Conservation (phyloP, 2,888 invertebrate species). For the Oasisia sp. region DNA sequence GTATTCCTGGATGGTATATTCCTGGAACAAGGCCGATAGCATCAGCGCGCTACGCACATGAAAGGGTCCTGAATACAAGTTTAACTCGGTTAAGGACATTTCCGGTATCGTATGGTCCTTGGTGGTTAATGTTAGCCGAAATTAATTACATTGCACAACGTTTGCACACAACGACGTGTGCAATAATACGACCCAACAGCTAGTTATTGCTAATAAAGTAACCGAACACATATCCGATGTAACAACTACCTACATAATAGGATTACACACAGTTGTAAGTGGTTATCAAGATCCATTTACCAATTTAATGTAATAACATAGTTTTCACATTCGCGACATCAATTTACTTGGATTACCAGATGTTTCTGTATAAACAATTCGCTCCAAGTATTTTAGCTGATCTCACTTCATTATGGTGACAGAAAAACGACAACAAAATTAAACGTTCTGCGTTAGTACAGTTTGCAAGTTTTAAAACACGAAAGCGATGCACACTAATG, state of each 20-base stretch:
- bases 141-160: not conserved
- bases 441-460: too few relatives aligned
- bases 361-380: too few relatives aligned
- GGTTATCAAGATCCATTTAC: not conserved
- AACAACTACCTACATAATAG: not conserved
- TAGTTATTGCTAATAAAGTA: not conserved
- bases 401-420: too few relatives aligned
- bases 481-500: too few relatives aligned
- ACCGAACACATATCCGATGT: not conserved
- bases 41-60: not conserved
- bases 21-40: not conserved
- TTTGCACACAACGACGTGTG: not conserved
- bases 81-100: not conserved
- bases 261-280: not conserved
- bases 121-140: not conserved
- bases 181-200: not conserved
- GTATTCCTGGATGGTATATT: slow-evolving; percentile 7
- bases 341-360: too few relatives aligned
- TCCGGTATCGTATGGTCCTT: not conserved
- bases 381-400: too few relatives aligned
- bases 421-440: too few relatives aligned
- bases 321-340: not conserved
- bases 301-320: not conserved
- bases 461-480: too few relatives aligned
- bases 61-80: not conserved